Conservation (phyloP, 2,113 vertebrate species). For the Octodon degus region DNA sequence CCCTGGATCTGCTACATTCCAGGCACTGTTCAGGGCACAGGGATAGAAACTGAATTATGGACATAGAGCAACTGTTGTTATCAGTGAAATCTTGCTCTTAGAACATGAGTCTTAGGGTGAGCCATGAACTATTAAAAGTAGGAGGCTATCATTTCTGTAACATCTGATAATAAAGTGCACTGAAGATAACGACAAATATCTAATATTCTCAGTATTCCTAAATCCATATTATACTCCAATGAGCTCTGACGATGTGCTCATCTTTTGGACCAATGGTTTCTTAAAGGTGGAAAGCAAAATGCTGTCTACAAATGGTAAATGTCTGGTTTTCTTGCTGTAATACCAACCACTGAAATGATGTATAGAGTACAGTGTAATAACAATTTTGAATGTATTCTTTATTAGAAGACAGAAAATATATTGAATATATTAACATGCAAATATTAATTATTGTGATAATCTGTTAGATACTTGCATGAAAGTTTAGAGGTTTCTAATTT, state of each 20-base stretch:
- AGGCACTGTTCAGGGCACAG: background rate
- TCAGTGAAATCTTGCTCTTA: background rate
- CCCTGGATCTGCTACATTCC: background rate
- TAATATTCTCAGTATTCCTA: background rate
- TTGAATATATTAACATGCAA: background rate
- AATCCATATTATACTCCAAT: background rate
- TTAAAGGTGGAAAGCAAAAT: conserved; percentile 29
- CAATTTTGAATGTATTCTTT: background rate
- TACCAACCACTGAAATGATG: background rate
- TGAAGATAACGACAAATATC: background rate
- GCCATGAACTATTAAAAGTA: background rate
- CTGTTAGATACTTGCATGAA: background rate
- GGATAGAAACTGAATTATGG: background rate
- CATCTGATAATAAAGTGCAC: background rate
- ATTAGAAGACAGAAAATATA: background rate
- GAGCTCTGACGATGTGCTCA: background rate
- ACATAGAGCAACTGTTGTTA: background rate
- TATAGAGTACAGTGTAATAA: background rate
- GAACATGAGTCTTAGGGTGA: background rate
- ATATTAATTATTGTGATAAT: background rate
- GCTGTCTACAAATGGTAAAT: background rate
- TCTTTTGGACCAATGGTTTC: background rate
- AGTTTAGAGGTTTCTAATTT: conserved; percentile 2
- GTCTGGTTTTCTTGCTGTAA: background rate
- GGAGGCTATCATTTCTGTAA: background rate